These are phyloP conservation scores for Helarctos malayanus DNA, from an alignment of 2,797 vertebrate species.

Conservation along the genomic window DNA sequence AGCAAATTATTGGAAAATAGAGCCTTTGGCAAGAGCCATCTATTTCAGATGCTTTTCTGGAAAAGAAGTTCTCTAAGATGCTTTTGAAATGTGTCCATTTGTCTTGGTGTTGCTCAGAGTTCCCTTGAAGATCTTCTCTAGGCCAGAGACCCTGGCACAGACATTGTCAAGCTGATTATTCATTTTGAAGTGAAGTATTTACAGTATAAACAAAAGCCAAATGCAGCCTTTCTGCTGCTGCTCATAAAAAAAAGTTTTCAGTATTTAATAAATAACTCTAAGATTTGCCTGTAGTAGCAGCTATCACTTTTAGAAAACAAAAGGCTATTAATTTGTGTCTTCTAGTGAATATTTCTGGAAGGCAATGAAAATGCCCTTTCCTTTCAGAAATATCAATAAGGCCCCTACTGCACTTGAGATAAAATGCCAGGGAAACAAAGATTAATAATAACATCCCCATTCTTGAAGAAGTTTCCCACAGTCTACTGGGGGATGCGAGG, in stretches of 20 bases:
- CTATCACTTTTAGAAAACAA: slow-evolving; percentile 42
- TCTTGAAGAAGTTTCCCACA: not conserved
- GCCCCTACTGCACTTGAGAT: not conserved
- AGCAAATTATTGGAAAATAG: not conserved
- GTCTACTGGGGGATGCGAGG: not conserved
- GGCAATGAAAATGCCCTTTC: not conserved
- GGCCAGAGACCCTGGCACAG: not conserved
- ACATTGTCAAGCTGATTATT: not conserved
- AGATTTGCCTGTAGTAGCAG: not conserved
- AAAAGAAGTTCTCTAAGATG: not conserved
- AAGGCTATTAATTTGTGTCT: not conserved
- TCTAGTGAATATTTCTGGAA: not conserved
- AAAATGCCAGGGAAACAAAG: not conserved
- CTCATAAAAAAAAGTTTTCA: not conserved
- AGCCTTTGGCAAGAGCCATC: not conserved
- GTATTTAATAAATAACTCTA: slow-evolving; percentile 17
- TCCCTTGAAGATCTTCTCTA: not conserved
- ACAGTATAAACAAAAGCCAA: not conserved
- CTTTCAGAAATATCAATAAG: slow-evolving; percentile 1
- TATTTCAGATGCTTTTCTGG: not conserved
- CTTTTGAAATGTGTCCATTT: slow-evolving; percentile 3
- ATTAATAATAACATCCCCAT: not conserved
- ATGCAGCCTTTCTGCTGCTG: not conserved
- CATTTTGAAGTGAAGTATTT: not conserved
- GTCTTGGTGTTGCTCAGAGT: not conserved